These are phyloP conservation scores for Aleiodes leptofemur DNA, from an alignment of 2,888 invertebrate species.

Conservation along the genomic window DNA sequence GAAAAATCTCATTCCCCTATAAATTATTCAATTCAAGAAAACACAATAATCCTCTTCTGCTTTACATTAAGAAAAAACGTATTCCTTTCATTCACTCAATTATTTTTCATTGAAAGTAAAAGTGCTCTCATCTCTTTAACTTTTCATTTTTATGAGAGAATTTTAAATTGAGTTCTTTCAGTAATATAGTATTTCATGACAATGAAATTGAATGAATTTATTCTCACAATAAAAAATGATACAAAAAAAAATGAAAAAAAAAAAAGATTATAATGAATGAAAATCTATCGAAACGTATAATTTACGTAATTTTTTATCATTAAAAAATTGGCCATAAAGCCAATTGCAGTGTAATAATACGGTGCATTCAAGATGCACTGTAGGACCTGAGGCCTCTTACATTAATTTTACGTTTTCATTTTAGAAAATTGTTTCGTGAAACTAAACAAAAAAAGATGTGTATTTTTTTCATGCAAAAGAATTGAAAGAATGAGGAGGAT, in stretches of 20 bases:
- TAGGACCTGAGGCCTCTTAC: conserved; percentile 23
- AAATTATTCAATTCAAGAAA: background rate
- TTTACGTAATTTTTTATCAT: conserved; percentile 25
- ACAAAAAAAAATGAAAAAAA: background rate
- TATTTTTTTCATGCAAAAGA: conserved; percentile 7
- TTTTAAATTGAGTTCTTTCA: background rate
- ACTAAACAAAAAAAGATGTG: background rate
- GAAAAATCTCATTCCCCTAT: too few species aligned
- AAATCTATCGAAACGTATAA: conserved; percentile 20
- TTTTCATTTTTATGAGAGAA: conserved; percentile 3
- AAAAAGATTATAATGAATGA: background rate
- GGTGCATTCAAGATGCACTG: conserved; percentile 25
- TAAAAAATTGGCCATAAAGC: conserved; percentile 33
- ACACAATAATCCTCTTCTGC: too few species aligned
- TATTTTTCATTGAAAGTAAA: background rate
- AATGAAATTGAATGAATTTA: conserved; percentile 26
- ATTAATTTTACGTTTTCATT: conserved; percentile 21
- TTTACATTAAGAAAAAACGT: background rate
- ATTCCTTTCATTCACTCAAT: background rate
- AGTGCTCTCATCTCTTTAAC: background rate
- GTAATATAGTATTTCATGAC: background rate
- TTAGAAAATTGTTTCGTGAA: conserved; percentile 34
- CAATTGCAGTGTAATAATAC: conserved; percentile 32
- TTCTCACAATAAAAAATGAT: conserved; percentile 1
- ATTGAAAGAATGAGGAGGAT: conserved; percentile 7